Evolutionary conservation across 2,797 vertebrate genomes (phyloP).

Genomic region (Myotis myotis): DNA sequence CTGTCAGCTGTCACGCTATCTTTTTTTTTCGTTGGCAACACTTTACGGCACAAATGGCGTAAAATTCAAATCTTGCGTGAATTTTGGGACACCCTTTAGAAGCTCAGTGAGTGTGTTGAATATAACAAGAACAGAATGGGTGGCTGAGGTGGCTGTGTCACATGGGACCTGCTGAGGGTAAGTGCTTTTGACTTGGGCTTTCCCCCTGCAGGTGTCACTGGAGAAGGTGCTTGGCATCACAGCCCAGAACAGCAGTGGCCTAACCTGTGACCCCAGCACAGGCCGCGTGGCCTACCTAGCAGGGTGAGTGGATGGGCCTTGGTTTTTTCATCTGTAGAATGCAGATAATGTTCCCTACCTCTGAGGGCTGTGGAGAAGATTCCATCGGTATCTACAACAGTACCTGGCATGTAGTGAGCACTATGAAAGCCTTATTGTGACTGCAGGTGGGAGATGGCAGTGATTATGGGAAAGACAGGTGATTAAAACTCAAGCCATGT

Average conservation of each 20-base stretch:
- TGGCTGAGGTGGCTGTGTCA: not conserved
- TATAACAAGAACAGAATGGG: not conserved
- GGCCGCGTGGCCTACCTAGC: slow-evolving; percentile 91
- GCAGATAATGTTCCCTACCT: not conserved
- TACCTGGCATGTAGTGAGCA: not conserved
- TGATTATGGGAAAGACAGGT: not conserved
- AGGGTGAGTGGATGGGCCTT: slow-evolving; percentile 84
- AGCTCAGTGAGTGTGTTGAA: not conserved
- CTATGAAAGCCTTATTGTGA: not conserved
- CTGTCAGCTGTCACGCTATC: too few relatives aligned
- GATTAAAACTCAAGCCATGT: not conserved
- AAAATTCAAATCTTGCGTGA: too few relatives aligned
- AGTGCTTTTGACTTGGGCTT: slow-evolving; percentile 40
- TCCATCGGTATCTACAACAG: not conserved
- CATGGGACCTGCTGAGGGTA: not conserved
- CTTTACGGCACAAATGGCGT: too few relatives aligned
- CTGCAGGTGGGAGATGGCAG: not conserved
- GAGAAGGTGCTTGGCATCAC: slow-evolving; percentile 92
- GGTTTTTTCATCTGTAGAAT: not conserved
- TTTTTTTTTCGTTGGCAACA: too few relatives aligned
- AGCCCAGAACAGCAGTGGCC: slow-evolving; percentile 85
- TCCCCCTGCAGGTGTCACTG: slow-evolving; percentile 85
- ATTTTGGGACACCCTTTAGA: not conserved
- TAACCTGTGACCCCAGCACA: slow-evolving; percentile 89
- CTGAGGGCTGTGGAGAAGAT: not conserved